Percentiles rank a stretch among this genome's conserved stretches.
phyloP scores from a whole-genome alignment of 2,113 vertebrate species.

The Protobothrops flavoviridis region DNA sequence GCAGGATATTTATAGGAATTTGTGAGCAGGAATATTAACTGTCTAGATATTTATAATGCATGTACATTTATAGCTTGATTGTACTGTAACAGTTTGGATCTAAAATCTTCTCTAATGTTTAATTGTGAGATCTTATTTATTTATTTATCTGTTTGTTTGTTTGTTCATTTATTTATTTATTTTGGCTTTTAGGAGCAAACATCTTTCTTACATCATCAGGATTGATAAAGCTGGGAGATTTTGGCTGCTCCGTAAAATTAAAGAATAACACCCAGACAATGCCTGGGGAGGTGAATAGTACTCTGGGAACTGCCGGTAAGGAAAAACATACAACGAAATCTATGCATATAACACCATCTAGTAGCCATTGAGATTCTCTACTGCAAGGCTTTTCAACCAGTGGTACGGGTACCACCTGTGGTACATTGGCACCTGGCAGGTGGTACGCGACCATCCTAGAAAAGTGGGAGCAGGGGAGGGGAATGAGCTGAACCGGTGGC shows the following conservation, averaged over 20 bases:
- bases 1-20: neutral
- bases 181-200: constrained; percentile 84
- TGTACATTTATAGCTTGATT: neutral
- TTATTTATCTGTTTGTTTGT: neutral
- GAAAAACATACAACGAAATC: neutral
- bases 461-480: no score
- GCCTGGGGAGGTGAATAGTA: constrained; percentile 99
- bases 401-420: no score
- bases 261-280: constrained; percentile 98
- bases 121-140: neutral
- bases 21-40: neutral
- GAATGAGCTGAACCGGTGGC: no score
- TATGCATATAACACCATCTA: neutral
- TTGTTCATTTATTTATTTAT: neutral
- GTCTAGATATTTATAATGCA: neutral
- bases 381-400: neutral
- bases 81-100: neutral
- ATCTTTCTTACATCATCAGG: constrained; percentile 97
- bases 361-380: neutral
- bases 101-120: neutral
- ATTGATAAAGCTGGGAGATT: constrained; percentile 95
- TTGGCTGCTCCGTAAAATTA: constrained; percentile 96
- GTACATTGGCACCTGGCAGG: no score
- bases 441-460: no score
- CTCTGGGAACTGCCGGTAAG: constrained; percentile 94